A percentile compares a stretch with the other conserved stretches of the same genome.
These are phyloP conservation scores for Aleiodes testaceus DNA, from an alignment of 2,888 invertebrate species.

Conservation along the genomic window DNA sequence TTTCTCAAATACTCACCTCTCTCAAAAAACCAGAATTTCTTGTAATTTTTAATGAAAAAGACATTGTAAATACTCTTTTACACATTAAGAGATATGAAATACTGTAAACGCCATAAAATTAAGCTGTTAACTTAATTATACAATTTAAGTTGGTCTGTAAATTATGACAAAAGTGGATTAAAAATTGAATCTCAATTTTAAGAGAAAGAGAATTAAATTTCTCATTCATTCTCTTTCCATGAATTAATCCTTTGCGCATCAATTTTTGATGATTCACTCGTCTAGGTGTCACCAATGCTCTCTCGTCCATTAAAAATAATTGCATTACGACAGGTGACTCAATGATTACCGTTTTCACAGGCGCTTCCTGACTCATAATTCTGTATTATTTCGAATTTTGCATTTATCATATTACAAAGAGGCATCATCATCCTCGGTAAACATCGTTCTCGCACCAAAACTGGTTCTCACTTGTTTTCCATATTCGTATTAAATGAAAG, in stretches of 20 bases:
- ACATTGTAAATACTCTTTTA: neutral
- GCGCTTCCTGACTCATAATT: constrained; percentile 29
- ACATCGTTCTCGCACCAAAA: neutral
- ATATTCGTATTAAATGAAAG: constrained; percentile 1
- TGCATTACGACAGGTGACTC: constrained; percentile 15
- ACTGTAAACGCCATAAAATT: no score
- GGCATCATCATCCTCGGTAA: constrained; percentile 15
- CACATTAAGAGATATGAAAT: no score
- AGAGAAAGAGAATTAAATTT: no score
- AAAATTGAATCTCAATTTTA: no score
- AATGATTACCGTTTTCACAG: constrained; percentile 11
- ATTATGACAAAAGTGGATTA: no score
- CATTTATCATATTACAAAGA: constrained; percentile 15
- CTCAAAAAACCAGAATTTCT: no score
- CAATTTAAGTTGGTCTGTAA: neutral
- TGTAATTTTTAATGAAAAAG: no score
- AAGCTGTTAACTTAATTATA: constrained; percentile 11
- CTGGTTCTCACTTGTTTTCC: constrained; percentile 11
- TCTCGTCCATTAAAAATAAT: constrained; percentile 8
- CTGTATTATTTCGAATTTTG: constrained; percentile 13
- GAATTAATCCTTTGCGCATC: no score
- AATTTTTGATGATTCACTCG: no score
- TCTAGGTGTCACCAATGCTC: no score
- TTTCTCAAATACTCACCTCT: no score
- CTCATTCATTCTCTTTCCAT: no score